Evolutionary conservation across 1,140 invertebrate species (phyloP).

Genomic region (Ceratosolen fusciceps): DNA sequence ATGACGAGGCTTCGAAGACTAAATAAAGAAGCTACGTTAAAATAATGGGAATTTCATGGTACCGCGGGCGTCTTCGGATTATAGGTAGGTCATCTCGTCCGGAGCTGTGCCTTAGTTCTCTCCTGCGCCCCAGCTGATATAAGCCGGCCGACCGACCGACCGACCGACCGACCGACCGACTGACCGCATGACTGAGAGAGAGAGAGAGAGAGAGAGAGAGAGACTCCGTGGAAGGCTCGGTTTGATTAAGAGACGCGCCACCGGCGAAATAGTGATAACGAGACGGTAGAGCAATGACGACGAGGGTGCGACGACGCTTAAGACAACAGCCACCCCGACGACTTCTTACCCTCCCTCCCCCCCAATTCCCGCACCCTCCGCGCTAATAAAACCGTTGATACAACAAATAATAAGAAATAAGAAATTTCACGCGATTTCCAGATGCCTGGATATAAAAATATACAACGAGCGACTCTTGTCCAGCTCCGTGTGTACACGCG

Average conservation of each 20-base stretch:
- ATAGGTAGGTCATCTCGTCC: slow-evolving; percentile 11
- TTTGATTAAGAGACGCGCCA: too few species aligned
- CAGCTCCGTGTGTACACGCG: slow-evolving; percentile 43
- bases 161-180: too few species aligned
- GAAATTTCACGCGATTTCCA: slow-evolving; percentile 42
- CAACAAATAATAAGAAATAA: slow-evolving; percentile 52
- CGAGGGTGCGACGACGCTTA: too few species aligned
- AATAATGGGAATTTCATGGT: neutral
- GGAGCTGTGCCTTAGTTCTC: slow-evolving; percentile 27
- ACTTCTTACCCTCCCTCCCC: too few species aligned
- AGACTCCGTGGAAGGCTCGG: too few species aligned
- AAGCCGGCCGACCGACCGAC: too few species aligned
- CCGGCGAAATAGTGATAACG: too few species aligned
- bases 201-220: neutral
- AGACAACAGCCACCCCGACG: too few species aligned
- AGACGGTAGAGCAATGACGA: too few species aligned
- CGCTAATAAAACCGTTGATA: too few species aligned
- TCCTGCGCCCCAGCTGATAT: neutral
- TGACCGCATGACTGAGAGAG: neutral
- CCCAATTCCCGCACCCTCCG: slow-evolving; percentile 40
- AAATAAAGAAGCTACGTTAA: neutral
- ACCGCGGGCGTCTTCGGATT: slow-evolving; percentile 13
- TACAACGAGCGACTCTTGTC: slow-evolving; percentile 46
- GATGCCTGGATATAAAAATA: slow-evolving; percentile 50
- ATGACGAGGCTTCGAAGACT: too few species aligned